Percentiles rank a stretch among this genome's conserved stretches.
Conservation (phyloP, 2,113 vertebrate species). For the Typhlomys cinereus region DNA sequence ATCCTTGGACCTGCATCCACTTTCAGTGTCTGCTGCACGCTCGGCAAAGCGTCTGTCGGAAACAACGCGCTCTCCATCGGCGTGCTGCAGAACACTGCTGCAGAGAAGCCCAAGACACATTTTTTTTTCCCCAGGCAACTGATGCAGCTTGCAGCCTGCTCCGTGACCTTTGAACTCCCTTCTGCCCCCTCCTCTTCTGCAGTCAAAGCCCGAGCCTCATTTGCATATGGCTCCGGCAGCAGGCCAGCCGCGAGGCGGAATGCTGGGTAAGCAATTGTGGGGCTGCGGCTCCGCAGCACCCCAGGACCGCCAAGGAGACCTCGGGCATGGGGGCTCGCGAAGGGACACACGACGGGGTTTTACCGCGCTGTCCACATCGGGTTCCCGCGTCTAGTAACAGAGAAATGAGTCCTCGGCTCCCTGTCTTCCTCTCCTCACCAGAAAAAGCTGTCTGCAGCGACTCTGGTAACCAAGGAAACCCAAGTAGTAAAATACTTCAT, state of each 20-base stretch:
- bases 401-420: not conserved
- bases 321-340: constrained; percentile 17
- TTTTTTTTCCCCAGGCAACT: constrained; percentile 67
- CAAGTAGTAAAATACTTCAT: constrained; percentile 77
- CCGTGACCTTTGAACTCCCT: constrained; percentile 81
- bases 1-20: constrained; percentile 73
- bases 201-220: constrained; percentile 79
- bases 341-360: constrained; percentile 31
- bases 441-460: constrained; percentile 81
- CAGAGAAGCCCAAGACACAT: constrained; percentile 58
- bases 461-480: constrained; percentile 85
- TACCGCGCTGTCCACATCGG: constrained; percentile 27
- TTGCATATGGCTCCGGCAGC: constrained; percentile 80
- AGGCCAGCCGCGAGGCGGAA: constrained; percentile 75
- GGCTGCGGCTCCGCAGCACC: constrained; percentile 66
- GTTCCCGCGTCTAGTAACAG: not conserved
- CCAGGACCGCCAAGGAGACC: too few relatives aligned
- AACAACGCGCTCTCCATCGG: constrained; percentile 67
- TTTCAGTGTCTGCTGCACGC: constrained; percentile 60
- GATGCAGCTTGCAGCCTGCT: constrained; percentile 77
- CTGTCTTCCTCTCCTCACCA: constrained; percentile 72
- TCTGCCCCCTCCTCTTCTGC: constrained; percentile 72
- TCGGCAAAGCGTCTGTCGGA: constrained; percentile 70
- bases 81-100: constrained; percentile 75
- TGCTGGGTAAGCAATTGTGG: constrained; percentile 75